phyloP scores from a whole-genome alignment of 2,888 invertebrate species.

The Cancer borealis region DNA sequence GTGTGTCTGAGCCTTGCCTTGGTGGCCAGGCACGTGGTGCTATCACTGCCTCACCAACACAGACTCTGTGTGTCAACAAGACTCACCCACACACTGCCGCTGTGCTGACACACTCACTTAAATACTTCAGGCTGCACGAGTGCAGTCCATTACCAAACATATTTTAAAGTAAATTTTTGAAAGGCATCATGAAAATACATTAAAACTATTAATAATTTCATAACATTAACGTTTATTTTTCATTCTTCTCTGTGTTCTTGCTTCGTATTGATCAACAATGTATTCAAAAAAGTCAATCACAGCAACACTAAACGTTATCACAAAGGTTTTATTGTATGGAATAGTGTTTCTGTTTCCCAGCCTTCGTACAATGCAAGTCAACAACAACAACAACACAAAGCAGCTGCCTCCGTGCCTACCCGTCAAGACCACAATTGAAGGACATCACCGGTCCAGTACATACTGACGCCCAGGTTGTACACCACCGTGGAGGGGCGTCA shows the following conservation, averaged over 20 bases:
- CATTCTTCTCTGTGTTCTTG: background rate
- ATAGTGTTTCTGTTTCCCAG: background rate
- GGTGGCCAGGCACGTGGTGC: background rate
- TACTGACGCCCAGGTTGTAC: background rate
- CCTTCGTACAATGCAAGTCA: background rate
- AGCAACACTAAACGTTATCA: background rate
- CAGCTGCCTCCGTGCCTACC: background rate
- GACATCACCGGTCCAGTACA: background rate
- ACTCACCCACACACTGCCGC: background rate
- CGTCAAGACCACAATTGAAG: background rate
- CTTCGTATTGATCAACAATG: background rate
- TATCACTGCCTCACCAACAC: slow-evolving; percentile 7
- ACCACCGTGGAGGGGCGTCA: background rate
- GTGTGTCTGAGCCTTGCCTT: no score
- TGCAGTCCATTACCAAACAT: background rate
- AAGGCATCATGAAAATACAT: background rate
- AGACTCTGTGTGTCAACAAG: background rate
- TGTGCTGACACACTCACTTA: background rate
- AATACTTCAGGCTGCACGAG: background rate
- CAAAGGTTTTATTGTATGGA: background rate
- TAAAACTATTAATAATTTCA: background rate
- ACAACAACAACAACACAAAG: background rate
- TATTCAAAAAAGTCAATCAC: background rate
- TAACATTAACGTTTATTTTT: background rate
- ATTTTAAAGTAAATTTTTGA: background rate